These are phyloP conservation scores for Ips nitidus DNA, from an alignment of 1,140 invertebrate species.

Conservation along the genomic window DNA sequence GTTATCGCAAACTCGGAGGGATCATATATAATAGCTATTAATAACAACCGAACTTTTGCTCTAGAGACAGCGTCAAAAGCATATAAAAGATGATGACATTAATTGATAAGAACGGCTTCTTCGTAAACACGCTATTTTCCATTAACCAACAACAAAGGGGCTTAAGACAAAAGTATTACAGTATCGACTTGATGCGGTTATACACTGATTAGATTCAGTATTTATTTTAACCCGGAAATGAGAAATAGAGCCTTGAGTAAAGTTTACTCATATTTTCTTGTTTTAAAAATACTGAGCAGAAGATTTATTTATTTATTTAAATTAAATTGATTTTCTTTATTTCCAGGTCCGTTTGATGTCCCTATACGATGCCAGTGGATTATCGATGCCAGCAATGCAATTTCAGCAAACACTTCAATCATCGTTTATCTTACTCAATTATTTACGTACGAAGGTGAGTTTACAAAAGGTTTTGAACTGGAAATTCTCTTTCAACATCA, in stretches of 20 bases:
- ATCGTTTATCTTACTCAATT: slow-evolving; percentile 86
- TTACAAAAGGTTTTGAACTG: neutral
- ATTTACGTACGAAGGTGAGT: slow-evolving; percentile 72
- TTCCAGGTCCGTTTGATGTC: slow-evolving; percentile 52
- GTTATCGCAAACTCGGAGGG: no score
- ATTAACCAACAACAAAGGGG: slow-evolving; percentile 3
- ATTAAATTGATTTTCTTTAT: neutral
- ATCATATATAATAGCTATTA: neutral
- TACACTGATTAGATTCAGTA: no score
- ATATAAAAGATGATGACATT: slow-evolving; percentile 4
- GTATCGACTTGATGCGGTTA: no score
- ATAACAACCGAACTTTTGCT: neutral
- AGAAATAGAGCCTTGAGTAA: no score
- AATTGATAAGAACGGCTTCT: slow-evolving; percentile 2
- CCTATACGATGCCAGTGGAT: slow-evolving; percentile 85
- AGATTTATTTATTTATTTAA: no score
- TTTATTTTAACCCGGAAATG: no score
- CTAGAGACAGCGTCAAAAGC: neutral
- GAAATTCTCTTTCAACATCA: neutral
- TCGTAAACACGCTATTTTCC: slow-evolving; percentile 2
- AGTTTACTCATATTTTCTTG: no score
- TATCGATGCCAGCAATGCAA: slow-evolving; percentile 70
- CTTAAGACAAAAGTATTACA: neutral
- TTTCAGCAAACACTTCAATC: slow-evolving; percentile 62
- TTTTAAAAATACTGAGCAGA: no score